These are phyloP conservation scores for Xylota segnis DNA, from an alignment of 2,888 invertebrate genomes.

Conservation along the genomic window DNA sequence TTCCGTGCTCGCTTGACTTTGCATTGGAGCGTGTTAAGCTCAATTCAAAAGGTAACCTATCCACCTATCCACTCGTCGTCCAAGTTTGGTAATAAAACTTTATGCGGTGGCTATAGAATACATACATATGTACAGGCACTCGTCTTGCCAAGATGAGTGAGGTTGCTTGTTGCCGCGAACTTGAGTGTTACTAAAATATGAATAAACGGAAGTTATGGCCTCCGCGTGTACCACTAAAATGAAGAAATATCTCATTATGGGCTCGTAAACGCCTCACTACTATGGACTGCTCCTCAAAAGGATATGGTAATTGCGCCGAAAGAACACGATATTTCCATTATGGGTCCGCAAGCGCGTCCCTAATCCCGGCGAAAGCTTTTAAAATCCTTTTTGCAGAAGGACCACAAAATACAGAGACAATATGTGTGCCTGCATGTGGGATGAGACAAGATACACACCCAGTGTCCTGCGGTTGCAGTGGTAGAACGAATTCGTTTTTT, in stretches of 20 bases:
- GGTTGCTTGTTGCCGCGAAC: constrained; percentile 15
- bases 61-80: background rate
- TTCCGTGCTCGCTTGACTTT: constrained; percentile 36
- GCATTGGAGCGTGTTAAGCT: constrained; percentile 17
- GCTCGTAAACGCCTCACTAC: constrained; percentile 53
- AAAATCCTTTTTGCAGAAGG: constrained; percentile 29
- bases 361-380: constrained; percentile 36
- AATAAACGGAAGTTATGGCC: constrained; percentile 55
- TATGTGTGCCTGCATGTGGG: background rate
- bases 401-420: constrained; percentile 12
- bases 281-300: constrained; percentile 35
- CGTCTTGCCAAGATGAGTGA: background rate
- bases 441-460: background rate
- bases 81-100: constrained; percentile 43
- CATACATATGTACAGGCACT: background rate
- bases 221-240: constrained; percentile 35
- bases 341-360: constrained; percentile 7
- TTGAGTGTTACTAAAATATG: constrained; percentile 36
- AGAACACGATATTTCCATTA: constrained; percentile 61
- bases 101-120: background rate
- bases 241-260: constrained; percentile 56
- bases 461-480: background rate
- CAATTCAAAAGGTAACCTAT: constrained; percentile 5
- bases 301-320: constrained; percentile 46
- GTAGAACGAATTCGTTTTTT: constrained; percentile 8